Evolutionary conservation across 2,113 vertebrate species (phyloP).

Genomic region (Tragelaphus buxtoni): DNA sequence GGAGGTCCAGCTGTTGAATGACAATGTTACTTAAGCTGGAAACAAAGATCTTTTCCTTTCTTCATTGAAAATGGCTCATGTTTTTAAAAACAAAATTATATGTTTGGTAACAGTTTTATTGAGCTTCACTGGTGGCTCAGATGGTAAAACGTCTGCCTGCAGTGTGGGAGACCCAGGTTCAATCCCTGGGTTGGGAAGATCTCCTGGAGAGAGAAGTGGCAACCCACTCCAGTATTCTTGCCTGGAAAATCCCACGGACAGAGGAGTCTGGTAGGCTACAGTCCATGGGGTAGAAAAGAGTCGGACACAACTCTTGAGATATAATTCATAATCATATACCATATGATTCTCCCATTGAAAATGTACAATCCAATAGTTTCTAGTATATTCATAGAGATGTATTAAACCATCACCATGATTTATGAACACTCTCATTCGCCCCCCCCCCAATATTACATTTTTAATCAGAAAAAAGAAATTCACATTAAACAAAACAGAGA

Average conservation of each 20-base stretch:
- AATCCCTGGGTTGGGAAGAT: too few relatives aligned
- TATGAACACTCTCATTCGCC: neutral
- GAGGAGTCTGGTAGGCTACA: too few relatives aligned
- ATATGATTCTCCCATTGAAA: neutral
- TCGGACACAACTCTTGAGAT: too few relatives aligned
- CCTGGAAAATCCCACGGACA: too few relatives aligned
- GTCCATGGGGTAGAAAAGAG: too few relatives aligned
- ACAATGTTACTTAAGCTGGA: neutral
- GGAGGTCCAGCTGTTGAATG: neutral
- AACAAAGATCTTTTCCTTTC: neutral
- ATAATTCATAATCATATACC: neutral
- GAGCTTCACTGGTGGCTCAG: neutral
- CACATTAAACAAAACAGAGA: neutral
- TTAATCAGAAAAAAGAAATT: neutral
- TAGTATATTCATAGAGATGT: neutral
- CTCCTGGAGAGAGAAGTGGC: too few relatives aligned
- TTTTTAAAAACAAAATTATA: neutral
- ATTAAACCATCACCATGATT: neutral
- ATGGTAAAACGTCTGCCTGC: too few relatives aligned
- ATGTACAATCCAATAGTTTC: neutral
- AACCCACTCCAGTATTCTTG: too few relatives aligned
- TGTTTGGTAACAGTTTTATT: neutral
- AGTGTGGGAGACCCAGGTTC: too few relatives aligned
- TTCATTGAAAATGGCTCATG: neutral
- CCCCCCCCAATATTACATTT: neutral